phyloP scores from a whole-genome alignment of 2,888 invertebrate genomes.

The Alviniconcha strummeri region DNA sequence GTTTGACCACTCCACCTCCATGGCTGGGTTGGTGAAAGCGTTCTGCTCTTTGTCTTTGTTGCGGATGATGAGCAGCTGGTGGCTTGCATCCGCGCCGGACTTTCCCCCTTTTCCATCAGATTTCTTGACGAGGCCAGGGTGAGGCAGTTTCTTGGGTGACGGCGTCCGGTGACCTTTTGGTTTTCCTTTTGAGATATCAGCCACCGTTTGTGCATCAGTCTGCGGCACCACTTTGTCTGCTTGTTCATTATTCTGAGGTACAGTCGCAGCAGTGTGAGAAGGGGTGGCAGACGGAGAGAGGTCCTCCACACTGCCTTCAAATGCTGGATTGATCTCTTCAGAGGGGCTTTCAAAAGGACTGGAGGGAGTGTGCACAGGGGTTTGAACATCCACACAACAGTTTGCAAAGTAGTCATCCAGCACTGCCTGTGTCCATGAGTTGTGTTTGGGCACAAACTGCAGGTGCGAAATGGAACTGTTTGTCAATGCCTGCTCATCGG shows the following conservation, averaged over 20 bases:
- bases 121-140: conserved; percentile 33
- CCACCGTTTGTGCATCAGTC: not conserved
- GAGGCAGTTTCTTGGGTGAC: conserved; percentile 39
- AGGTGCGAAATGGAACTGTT: not conserved
- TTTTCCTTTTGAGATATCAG: not conserved
- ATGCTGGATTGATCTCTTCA: conserved; percentile 40
- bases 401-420: conserved; percentile 24
- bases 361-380: conserved; percentile 6
- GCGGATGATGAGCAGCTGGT: conserved; percentile 24
- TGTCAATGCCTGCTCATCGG: conserved; percentile 31
- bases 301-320: conserved; percentile 39
- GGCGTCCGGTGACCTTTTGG: conserved; percentile 23
- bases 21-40: conserved; percentile 58
- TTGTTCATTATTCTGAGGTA: not conserved
- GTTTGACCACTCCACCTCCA: conserved; percentile 53
- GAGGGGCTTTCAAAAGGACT: conserved; percentile 10
- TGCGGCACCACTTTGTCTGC: not conserved
- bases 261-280: not conserved
- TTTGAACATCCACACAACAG: conserved; percentile 21
- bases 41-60: conserved; percentile 42
- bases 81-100: conserved; percentile 34
- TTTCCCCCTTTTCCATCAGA: conserved; percentile 28
- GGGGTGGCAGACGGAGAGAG: conserved; percentile 21
- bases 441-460: conserved; percentile 19
- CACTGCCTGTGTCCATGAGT: conserved; percentile 36